These are phyloP conservation scores for Parotia lawesii DNA, from an alignment of 2,113 vertebrate species.

Conservation along the genomic window DNA sequence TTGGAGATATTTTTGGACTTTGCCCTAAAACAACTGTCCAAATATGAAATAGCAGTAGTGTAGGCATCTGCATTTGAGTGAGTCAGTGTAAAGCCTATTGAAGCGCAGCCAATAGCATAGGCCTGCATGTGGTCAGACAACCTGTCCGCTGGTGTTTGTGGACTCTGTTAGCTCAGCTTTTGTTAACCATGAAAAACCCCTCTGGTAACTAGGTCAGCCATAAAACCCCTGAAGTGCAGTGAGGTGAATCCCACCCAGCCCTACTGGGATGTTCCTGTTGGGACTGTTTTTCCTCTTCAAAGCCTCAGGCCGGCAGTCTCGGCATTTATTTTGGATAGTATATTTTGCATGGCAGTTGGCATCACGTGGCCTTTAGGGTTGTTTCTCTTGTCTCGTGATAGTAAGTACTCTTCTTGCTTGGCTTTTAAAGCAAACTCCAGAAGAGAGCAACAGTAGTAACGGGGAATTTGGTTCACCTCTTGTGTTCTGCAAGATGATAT, in stretches of 20 bases:
- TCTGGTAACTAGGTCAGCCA: background rate
- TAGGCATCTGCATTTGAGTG: background rate
- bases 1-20: background rate
- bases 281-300: background rate
- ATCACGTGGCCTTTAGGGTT: rapidly evolving
- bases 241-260: background rate
- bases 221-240: background rate
- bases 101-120: background rate
- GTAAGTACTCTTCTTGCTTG: background rate
- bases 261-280: background rate
- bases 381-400: background rate
- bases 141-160: rapidly evolving
- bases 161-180: background rate
- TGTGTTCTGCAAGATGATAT: background rate
- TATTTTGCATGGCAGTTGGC: background rate
- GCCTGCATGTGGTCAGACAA: background rate
- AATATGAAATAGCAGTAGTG: background rate
- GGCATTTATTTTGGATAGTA: background rate
- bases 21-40: background rate
- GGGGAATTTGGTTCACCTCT: background rate
- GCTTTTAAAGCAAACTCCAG: background rate
- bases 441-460: background rate
- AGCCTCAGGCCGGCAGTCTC: background rate
- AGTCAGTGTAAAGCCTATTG: background rate
- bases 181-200: background rate